These are phyloP conservation scores for Harpalus rufipes DNA, from an alignment of 2,888 invertebrate species.

Conservation along the genomic window DNA sequence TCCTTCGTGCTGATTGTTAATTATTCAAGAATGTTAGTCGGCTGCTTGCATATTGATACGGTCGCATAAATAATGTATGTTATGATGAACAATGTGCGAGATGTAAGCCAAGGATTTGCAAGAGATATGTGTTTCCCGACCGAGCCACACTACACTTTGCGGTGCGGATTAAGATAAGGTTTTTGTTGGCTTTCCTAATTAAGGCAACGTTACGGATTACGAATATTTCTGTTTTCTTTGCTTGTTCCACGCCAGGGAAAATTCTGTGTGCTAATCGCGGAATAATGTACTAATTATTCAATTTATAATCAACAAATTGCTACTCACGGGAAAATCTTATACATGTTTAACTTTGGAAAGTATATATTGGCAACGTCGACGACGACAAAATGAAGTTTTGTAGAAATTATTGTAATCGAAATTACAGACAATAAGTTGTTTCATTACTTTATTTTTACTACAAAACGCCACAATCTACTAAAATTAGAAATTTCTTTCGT, in stretches of 20 bases:
- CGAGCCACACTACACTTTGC: neutral
- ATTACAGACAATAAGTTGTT: no score
- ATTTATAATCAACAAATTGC: neutral
- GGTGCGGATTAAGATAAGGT: constrained; percentile 35
- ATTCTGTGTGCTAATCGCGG: neutral
- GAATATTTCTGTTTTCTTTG: constrained; percentile 27
- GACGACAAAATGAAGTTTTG: no score
- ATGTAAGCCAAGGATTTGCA: constrained; percentile 36
- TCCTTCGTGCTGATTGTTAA: constrained; percentile 48
- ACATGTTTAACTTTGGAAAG: neutral
- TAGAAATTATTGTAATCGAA: no score
- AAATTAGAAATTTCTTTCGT: no score
- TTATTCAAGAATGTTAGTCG: constrained; percentile 54
- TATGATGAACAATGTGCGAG: constrained; percentile 45
- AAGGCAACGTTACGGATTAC: constrained; percentile 22
- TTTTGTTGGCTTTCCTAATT: constrained; percentile 28
- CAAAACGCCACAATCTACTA: no score
- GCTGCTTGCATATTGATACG: constrained; percentile 52
- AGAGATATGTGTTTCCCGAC: constrained; percentile 42
- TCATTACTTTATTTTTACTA: no score
- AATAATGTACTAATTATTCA: constrained; percentile 18
- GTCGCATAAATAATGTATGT: constrained; percentile 46
- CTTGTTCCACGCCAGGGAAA: neutral
- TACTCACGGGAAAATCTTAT: neutral
- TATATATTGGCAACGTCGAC: no score